Evolutionary conservation across 2,888 invertebrate species (phyloP).

Genomic region (Dolichomitus sp.): DNA sequence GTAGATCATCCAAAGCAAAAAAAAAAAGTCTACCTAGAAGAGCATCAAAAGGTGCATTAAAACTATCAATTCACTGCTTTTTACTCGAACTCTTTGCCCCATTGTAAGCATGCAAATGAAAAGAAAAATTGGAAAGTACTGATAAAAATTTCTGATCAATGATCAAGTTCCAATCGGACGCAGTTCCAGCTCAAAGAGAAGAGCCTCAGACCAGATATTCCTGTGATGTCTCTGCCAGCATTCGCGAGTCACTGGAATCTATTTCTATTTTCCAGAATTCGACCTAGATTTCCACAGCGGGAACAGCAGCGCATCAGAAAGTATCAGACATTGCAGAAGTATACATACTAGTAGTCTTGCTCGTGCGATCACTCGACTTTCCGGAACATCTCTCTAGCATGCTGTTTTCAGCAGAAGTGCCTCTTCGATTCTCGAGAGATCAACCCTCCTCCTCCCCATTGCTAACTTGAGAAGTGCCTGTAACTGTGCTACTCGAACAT

Average conservation of each 20-base stretch:
- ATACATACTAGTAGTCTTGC: conserved; percentile 1
- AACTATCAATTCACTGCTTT: not conserved
- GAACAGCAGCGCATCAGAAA: conserved; percentile 19
- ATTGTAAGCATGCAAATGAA: not conserved
- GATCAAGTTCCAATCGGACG: not conserved
- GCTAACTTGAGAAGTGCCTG: conserved; percentile 40
- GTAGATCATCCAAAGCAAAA: not conserved
- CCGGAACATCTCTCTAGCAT: conserved; percentile 23
- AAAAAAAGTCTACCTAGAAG: not conserved
- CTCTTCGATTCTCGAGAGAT: conserved; percentile 51
- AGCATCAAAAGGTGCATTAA: not conserved
- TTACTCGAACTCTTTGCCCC: not conserved
- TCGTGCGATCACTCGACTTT: conserved; percentile 37
- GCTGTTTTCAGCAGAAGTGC: conserved; percentile 45
- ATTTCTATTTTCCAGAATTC: conserved; percentile 43
- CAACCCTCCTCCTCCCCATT: conserved; percentile 31
- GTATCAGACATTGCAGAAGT: conserved; percentile 15
- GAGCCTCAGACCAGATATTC: conserved; percentile 20
- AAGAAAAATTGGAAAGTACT: not conserved
- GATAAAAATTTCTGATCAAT: conserved; percentile 6
- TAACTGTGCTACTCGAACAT: conserved; percentile 6
- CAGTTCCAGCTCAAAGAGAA: conserved; percentile 11
- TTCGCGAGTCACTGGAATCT: conserved; percentile 15
- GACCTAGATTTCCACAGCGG: conserved; percentile 49
- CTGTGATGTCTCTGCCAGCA: conserved; percentile 21